phyloP scores from a whole-genome alignment of 2,888 invertebrate genomes.

The Augochlorella aurata region DNA sequence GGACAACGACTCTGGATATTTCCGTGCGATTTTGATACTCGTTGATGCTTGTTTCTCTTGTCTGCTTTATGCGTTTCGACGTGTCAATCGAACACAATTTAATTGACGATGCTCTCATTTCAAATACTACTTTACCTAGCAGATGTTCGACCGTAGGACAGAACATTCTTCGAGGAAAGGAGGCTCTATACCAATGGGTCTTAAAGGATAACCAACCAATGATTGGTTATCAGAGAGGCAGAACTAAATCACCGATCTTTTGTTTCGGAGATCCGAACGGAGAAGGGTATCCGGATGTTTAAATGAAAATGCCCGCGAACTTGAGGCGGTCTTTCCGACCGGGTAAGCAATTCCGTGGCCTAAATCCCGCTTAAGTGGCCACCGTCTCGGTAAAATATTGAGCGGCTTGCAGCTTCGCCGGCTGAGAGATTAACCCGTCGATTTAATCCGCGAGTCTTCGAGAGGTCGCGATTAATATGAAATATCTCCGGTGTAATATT shows the following conservation, averaged over 20 bases:
- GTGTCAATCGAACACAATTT: too few relatives aligned
- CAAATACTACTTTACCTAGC: too few relatives aligned
- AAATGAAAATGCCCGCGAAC: slow-evolving; percentile 9
- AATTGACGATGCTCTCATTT: too few relatives aligned
- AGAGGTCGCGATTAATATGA: neutral
- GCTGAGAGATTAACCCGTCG: slow-evolving; percentile 11
- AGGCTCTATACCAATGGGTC: neutral
- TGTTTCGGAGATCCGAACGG: neutral
- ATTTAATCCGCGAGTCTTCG: neutral
- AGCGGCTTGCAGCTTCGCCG: slow-evolving; percentile 7
- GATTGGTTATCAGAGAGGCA: neutral
- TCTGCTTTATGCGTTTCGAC: too few relatives aligned
- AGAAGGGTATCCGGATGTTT: neutral
- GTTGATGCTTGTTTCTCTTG: too few relatives aligned
- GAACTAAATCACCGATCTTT: neutral
- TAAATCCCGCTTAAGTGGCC: slow-evolving; percentile 18
- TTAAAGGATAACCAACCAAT: neutral
- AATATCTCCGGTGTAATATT: slow-evolving; percentile 6
- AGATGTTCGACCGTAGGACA: too few relatives aligned
- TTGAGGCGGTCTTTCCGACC: neutral
- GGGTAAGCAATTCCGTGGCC: neutral
- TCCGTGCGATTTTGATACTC: too few relatives aligned
- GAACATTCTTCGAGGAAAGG: neutral
- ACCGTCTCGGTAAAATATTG: neutral
- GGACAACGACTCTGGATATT: neutral